phyloP scores from a whole-genome alignment of 2,113 vertebrate species.

The Protobothrops mucrosquamatus region DNA sequence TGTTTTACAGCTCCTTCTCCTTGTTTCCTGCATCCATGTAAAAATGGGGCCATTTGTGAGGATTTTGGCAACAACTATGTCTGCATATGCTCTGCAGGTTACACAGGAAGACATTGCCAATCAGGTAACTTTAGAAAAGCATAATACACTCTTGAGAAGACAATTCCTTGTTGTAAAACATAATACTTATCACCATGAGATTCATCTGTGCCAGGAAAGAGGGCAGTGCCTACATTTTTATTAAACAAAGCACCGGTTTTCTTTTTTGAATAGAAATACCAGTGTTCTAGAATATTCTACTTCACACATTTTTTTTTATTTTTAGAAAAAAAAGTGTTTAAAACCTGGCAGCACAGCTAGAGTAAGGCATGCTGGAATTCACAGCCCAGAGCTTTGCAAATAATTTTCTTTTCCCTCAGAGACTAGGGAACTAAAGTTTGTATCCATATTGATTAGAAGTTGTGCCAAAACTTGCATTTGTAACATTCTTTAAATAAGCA shows the following conservation, averaged over 20 bases:
- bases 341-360: not conserved
- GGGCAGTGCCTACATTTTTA: not conserved
- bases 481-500: not conserved
- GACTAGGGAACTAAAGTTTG: not conserved
- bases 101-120: slow-evolving; percentile 70
- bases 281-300: not conserved
- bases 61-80: slow-evolving; percentile 56
- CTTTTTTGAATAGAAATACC: not conserved
- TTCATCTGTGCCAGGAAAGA: not conserved
- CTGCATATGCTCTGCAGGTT: slow-evolving; percentile 68
- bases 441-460: not conserved
- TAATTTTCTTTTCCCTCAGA: not conserved
- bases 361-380: not conserved
- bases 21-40: slow-evolving; percentile 69
- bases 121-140: slow-evolving; percentile 59
- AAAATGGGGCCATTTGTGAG: slow-evolving; percentile 72
- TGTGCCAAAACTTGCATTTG: not conserved
- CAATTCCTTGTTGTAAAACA: not conserved
- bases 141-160: not conserved
- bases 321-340: not conserved
- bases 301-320: not conserved
- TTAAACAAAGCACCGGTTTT: not conserved
- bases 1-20: slow-evolving; percentile 62
- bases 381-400: not conserved
- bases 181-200: not conserved